Percentiles rank a stretch among this genome's conserved stretches.
Conservation (phyloP, 2,888 invertebrate genomes). For the Stramonita haemastoma region DNA sequence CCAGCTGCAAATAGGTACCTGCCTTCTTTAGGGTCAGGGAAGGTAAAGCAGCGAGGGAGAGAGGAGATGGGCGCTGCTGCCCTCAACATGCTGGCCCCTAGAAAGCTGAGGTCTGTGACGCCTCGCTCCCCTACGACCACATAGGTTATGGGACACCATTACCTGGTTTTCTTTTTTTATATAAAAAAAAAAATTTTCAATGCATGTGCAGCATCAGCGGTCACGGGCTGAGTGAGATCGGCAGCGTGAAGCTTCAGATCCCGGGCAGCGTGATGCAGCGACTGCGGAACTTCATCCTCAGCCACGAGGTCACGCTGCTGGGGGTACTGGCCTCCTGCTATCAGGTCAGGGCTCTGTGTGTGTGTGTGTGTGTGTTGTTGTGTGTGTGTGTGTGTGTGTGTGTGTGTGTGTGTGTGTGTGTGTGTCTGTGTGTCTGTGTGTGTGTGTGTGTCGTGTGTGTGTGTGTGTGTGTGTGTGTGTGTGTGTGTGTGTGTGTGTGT, state of each 20-base stretch:
- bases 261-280: constrained; percentile 21
- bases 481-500: constrained; percentile 18
- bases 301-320: constrained; percentile 36
- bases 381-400: too few relatives aligned
- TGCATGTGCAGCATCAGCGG: not conserved
- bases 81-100: too few relatives aligned
- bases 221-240: not conserved
- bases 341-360: not conserved
- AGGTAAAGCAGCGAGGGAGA: too few relatives aligned
- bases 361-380: not conserved
- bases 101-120: too few relatives aligned
- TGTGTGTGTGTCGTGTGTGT: constrained; percentile 4
- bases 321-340: constrained; percentile 38
- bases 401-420: too few relatives aligned
- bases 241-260: constrained; percentile 12
- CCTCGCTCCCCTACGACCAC: too few relatives aligned
- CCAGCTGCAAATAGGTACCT: too few relatives aligned
- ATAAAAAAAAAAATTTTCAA: too few relatives aligned
- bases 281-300: constrained; percentile 29
- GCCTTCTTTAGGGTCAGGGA: too few relatives aligned
- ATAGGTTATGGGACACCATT: too few relatives aligned
- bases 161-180: too few relatives aligned
- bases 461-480: constrained; percentile 13
- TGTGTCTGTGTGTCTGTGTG: constrained; percentile 5
- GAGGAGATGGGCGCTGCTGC: too few relatives aligned